Percentiles rank a stretch among this genome's conserved stretches.
Conservation (phyloP, 2,888 invertebrate species). For the Willowsia nigromaculata region DNA sequence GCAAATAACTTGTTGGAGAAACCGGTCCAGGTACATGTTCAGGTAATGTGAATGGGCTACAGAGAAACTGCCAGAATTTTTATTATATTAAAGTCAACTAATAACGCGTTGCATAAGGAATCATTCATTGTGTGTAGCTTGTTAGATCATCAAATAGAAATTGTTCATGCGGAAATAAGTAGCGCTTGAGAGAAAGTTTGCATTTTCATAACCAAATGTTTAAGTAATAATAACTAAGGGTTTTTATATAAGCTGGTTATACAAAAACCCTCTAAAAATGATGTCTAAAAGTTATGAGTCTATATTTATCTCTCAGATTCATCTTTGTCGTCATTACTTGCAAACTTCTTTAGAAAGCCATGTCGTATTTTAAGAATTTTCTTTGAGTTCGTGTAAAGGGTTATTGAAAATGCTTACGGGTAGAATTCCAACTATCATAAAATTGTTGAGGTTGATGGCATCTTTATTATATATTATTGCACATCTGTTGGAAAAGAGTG, state of each 20-base stretch:
- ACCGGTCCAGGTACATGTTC: neutral
- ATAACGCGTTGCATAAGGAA: neutral
- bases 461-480: neutral
- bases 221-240: too few relatives aligned
- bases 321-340: neutral
- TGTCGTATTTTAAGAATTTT: too few relatives aligned
- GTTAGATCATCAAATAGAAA: neutral
- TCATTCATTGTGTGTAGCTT: neutral
- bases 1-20: neutral
- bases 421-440: neutral
- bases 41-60: neutral
- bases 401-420: neutral
- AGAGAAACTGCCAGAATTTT: too few relatives aligned
- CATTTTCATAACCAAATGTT: neutral
- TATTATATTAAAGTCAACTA: too few relatives aligned
- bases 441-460: neutral
- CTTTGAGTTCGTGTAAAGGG: too few relatives aligned
- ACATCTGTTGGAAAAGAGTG: neutral
- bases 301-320: too few relatives aligned
- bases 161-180: neutral
- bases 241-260: too few relatives aligned
- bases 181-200: neutral
- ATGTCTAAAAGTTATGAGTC: too few relatives aligned
- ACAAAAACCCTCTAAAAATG: too few relatives aligned
- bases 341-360: too few relatives aligned